phyloP scores from a whole-genome alignment of 1,140 invertebrate genomes.

The Nasonia vitripennis region DNA sequence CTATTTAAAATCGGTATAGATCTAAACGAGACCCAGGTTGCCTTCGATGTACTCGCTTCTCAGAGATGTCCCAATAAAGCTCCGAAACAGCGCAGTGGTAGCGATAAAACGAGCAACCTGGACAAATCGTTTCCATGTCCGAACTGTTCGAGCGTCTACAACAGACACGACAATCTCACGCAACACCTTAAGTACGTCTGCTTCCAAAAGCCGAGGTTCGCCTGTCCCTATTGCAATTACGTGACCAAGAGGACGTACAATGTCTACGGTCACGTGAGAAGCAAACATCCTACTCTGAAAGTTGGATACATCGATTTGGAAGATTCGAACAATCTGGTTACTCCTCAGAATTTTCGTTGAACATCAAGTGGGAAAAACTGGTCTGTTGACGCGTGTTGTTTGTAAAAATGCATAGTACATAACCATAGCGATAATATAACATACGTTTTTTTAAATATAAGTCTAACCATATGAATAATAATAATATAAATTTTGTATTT shows the following conservation, averaged over 20 bases:
- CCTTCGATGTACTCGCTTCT: not conserved
- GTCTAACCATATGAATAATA: not conserved
- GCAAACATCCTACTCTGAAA: conserved; percentile 49
- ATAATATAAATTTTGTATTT: not conserved
- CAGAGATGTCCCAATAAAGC: not conserved
- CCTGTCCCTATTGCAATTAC: conserved; percentile 70
- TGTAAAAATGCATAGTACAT: not conserved
- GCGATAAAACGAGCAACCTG: not conserved
- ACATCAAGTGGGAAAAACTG: not conserved
- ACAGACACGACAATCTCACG: conserved; percentile 75
- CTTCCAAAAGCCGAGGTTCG: conserved; percentile 74
- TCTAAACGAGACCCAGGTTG: not conserved
- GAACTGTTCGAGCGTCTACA: conserved; percentile 74
- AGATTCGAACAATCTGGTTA: conserved; percentile 45
- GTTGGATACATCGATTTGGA: conserved; percentile 41
- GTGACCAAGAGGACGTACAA: conserved; percentile 61
- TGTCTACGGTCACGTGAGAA: conserved; percentile 57
- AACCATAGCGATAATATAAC: no score
- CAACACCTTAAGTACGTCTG: conserved; percentile 73
- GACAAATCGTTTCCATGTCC: conserved; percentile 75
- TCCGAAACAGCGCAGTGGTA: not conserved
- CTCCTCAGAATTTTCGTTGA: conserved; percentile 28
- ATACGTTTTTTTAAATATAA: not conserved
- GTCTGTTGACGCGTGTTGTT: not conserved
- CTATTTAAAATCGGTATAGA: conserved; percentile 10